Evolutionary conservation across 2,113 vertebrate genomes (phyloP).

Genomic region (Elgaria multicarinata): DNA sequence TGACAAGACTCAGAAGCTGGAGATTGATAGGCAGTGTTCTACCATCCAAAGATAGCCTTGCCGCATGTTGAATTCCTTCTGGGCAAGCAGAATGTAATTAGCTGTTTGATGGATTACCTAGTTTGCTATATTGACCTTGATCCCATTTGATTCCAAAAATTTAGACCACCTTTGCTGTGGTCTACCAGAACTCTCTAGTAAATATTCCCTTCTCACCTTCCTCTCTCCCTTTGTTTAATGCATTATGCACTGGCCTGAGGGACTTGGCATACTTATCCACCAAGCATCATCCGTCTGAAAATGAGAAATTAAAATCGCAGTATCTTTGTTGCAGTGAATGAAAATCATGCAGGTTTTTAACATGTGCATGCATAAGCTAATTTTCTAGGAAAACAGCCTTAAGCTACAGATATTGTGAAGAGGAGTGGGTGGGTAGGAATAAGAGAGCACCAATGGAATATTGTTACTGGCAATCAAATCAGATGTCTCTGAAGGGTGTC

Average conservation of each 20-base stretch:
- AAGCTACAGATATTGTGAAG: constrained; percentile 33
- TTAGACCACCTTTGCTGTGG: constrained; percentile 20
- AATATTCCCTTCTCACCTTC: constrained; percentile 29
- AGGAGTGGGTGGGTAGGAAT: not conserved
- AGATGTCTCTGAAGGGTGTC: constrained; percentile 60
- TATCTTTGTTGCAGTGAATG: constrained; percentile 6
- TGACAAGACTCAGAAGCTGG: constrained; percentile 47
- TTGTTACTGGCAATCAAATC: constrained; percentile 66
- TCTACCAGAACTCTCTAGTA: not conserved
- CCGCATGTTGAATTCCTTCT: constrained; percentile 46
- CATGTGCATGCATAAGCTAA: constrained; percentile 40
- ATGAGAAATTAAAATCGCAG: constrained; percentile 27
- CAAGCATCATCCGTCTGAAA: constrained; percentile 44
- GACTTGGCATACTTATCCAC: constrained; percentile 33
- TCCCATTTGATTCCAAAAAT: constrained; percentile 44
- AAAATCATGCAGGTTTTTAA: constrained; percentile 46
- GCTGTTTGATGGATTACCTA: constrained; percentile 35
- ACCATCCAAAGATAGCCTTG: constrained; percentile 30
- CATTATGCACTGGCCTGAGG: not conserved
- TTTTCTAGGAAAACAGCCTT: constrained; percentile 48
- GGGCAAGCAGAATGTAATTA: constrained; percentile 34
- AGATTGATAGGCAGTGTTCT: constrained; percentile 39
- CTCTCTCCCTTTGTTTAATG: constrained; percentile 19
- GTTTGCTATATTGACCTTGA: constrained; percentile 24
- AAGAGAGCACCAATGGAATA: constrained; percentile 56